Percentiles rank a stretch among this genome's conserved stretches.
phyloP scores from a whole-genome alignment of 92 coral and sea anemone genomes.

The Palythoa caribaeorum region DNA sequence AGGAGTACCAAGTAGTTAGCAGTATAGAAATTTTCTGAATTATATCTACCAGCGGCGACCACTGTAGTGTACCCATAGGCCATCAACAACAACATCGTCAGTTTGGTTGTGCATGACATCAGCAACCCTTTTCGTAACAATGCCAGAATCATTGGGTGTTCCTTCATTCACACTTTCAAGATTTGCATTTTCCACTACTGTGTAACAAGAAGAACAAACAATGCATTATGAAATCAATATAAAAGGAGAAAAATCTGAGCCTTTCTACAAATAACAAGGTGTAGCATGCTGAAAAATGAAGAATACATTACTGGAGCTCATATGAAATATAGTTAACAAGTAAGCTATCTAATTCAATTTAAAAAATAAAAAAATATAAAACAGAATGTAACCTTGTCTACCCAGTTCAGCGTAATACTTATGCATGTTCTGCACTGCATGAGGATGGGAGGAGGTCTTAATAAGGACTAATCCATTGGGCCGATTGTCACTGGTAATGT shows the following conservation, averaged over 20 bases:
- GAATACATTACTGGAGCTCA: not conserved
- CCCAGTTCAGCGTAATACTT: not conserved
- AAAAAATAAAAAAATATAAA: not conserved
- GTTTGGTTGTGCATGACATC: conserved; percentile 10
- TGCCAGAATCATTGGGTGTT: conserved; percentile 8
- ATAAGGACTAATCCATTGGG: not conserved
- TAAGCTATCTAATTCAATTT: not conserved
- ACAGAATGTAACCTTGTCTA: conserved; percentile 19
- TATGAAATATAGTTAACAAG: not conserved
- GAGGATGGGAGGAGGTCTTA: conserved; percentile 9
- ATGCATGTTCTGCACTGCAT: not conserved
- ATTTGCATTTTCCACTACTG: conserved; percentile 24
- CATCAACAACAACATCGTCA: conserved; percentile 18
- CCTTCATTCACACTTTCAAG: not conserved
- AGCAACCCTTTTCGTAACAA: not conserved
- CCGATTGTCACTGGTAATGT: not conserved
- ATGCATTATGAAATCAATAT: not conserved
- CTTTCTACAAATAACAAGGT: not conserved
- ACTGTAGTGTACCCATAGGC: conserved; percentile 2
- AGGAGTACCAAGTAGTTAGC: not conserved
- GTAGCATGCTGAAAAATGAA: not conserved
- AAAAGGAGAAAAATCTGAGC: not conserved
- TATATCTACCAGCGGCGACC: not conserved
- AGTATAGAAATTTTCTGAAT: not conserved
- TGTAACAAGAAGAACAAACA: not conserved